Base-by-base conservation (phyloP, 2,113 vertebrate species). In the Orcinus orca region DNA sequence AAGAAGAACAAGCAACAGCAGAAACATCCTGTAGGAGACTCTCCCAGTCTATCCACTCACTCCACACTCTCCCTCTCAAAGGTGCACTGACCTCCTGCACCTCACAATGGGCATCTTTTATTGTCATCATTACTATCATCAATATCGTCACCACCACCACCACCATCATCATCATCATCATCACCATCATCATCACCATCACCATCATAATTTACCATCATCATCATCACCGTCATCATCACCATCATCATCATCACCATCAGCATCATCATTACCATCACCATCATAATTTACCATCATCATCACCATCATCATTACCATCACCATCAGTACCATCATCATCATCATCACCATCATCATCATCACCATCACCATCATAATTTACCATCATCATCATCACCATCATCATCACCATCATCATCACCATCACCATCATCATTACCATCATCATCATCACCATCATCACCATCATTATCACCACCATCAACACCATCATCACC, bases 181-280 rank as follows among this genome's bases (percentile, higher is more conserved):
- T 5, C 50, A 50, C 17, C 14, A 29, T 9, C 38, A 44, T 41
- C 3, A 31, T 6, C 73, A 76, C 4, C 15, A 31, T 4, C 26
- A 47, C 9, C 6, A 1, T 15, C 38, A 29, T 29, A n/a, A n/a
- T n/a, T n/a, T n/a, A n/a, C n/a, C n/a, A n/a, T n/a, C 25, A 74
- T 3, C 13, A 31, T 1, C 41, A 44, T 13, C 2, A 63, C 0
- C 62, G 29, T 0, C 11, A 25, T 0, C 29, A 29, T 1, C 12
- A 29, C 12, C 62, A 29, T 13, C 26, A 63, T 2, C 7, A 29
- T 2, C 1, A 29, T 9, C 41, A 31, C 5, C 14, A 29, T 18
- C 9, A 44, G 7, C 41, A 74, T 26, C 41, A 47, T 10, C 25
- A 60, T 0, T 8, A 41, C 2, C 47, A 12, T 2, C 47, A 47